Base-by-base conservation (phyloP, 2,113 vertebrate genomes). In the Sciurus niger region DNA sequence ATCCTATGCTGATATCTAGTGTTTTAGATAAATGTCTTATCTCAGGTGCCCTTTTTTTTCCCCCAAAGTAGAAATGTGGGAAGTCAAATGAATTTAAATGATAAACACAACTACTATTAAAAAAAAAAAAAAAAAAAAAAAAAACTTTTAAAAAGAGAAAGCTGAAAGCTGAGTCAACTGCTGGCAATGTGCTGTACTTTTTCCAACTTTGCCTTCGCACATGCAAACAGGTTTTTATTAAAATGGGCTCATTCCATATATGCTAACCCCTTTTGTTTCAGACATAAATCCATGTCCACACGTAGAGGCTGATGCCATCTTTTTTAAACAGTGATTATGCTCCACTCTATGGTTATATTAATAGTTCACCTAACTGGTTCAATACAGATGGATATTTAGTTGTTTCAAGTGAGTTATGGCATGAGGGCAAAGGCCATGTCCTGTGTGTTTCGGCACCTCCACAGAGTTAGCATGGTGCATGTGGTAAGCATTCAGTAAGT, bases 211-310 rank as follows among this genome's bases (percentile, higher is more conserved):
- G 74, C 40, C 37, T 91, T 14, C 88, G 60, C 68, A 51, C 34
- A 93, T 51, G 63, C 37, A 90, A 90, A 92, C 30, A 13, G 32
- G 63, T 65, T 84, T 80, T 79, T 46, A 94, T 88, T 88, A 95
- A 90, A 96, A 86, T n/a, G 32, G 65, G n/a, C 72, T 92, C 37
- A 40, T 80, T 34, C 70, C 63, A 34, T 53, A 90, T 51, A 77
- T 67, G 53, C 18, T 74, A 65, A 65, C 37, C 37, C 63, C 8
- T 68, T 79, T 34, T 79, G 74, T 55, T 6, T 74, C 30, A 73
- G 46, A 37, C 67, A 80, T 67, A 73, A 88, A 20, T 88, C 51
- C 4, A 22, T 6, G 2, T 58, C 72, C 76, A 34, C 37, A 94
- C 24, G 55, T 43, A 40, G 60, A 93, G 46, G 34, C 2, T 30